A percentile compares a stretch with the other conserved stretches of the same genome.
These are phyloP conservation scores for Parnassius glacialis DNA, from an alignment of 2,888 invertebrate genomes.

Conservation along the genomic window DNA sequence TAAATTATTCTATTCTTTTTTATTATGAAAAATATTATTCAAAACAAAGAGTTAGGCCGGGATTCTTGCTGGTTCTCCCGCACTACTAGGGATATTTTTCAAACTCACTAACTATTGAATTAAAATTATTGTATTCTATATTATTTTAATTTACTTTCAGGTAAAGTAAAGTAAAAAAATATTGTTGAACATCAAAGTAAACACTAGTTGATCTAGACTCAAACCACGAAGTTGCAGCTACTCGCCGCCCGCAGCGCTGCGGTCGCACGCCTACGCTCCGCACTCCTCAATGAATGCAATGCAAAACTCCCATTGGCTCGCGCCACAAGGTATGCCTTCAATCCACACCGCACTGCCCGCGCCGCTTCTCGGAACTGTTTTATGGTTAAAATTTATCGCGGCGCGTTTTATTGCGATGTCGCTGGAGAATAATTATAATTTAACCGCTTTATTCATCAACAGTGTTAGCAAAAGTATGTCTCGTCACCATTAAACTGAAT, in stretches of 20 bases:
- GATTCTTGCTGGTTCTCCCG: no score
- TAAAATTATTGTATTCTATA: no score
- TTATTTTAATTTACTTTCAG: no score
- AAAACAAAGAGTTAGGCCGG: no score
- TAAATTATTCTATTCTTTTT: no score
- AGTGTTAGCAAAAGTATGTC: slow-evolving; percentile 25
- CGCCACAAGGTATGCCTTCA: slow-evolving; percentile 32
- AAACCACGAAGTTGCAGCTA: slow-evolving; percentile 49
- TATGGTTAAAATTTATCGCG: slow-evolving; percentile 40
- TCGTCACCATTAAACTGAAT: slow-evolving; percentile 20
- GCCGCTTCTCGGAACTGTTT: slow-evolving; percentile 44
- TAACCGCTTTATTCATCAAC: slow-evolving; percentile 29
- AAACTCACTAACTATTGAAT: no score
- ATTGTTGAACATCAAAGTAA: no score
- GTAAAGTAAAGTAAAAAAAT: no score
- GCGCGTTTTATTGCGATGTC: slow-evolving; percentile 34
- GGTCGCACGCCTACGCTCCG: slow-evolving; percentile 40
- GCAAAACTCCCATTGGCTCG: slow-evolving; percentile 33
- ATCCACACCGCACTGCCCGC: slow-evolving; percentile 34
- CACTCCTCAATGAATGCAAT: slow-evolving; percentile 43
- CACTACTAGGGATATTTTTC: no score
- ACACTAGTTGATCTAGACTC: not conserved
- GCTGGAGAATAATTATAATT: slow-evolving; percentile 36
- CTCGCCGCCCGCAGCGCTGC: slow-evolving; percentile 64
- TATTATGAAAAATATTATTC: no score